Evolutionary conservation across 2,113 vertebrate species (phyloP), one percentile per base, ranked within the genome.

Genomic region (Excalfactoria chinensis): DNA sequence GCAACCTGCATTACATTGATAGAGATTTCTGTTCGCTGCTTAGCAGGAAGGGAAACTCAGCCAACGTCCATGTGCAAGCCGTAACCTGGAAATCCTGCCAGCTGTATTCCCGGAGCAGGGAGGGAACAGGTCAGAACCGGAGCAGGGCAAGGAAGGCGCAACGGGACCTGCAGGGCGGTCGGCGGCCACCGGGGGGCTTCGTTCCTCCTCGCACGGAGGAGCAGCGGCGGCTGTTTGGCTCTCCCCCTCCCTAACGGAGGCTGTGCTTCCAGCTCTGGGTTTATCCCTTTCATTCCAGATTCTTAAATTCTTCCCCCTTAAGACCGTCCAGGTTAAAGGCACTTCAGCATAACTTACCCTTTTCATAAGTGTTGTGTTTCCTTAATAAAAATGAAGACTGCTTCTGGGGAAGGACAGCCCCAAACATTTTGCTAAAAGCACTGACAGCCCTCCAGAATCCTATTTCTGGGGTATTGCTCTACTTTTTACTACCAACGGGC

Each of bases 131-230:
- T 13, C 15, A 7, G n/a, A 32, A 11, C n/a, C 12, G 18, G 55
- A 30, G 30, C 32, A 56, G 18, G 34, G 21, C 25, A 6, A 18
- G 69, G 9, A 5, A 56, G 35, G 11, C 26, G 12, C 35, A 40
- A 14, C 32, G 22, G 74, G 19, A 48, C 19, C 58, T 96, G 97
- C 95, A 95, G 86, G 17, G 90, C 86, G 35, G 1, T 35, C 35
- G 19, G 23, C 6, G 13, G 86, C 95, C 97, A 96, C 97, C 49
- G 93, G 97, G 86, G 95, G 97, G 97, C 95, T 93, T 95, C 90
- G 51, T 93, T 75, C 86, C 83, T 13, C 89, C 94, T 92, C 81
- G 37, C 41, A 93, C 95, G 74, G 78, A 30, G 19, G 51, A 55
- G 25, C 23, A 23, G 60, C 55, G 55, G 32, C 32, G 32, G 56